Conservation (phyloP, 2,113 vertebrate genomes). For the Daphoenositta chrysoptera region DNA sequence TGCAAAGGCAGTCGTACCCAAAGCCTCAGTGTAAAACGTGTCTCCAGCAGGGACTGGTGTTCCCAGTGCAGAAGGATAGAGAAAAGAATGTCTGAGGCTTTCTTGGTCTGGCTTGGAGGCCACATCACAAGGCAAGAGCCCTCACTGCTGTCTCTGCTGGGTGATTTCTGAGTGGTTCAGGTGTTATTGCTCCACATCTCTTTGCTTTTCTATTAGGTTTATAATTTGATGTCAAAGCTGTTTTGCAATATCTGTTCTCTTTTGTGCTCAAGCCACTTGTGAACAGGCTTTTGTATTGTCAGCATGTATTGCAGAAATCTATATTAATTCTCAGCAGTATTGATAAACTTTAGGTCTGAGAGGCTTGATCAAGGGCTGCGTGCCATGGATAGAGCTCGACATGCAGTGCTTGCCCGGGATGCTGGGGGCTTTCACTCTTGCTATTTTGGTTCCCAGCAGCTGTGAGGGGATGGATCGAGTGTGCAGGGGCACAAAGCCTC, state of each 20-base stretch:
- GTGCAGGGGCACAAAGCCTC: not conserved
- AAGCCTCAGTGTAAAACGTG: rapidly evolving
- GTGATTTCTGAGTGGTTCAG: not conserved
- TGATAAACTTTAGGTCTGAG: not conserved
- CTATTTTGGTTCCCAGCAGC: not conserved
- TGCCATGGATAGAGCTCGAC: not conserved
- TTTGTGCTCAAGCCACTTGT: not conserved
- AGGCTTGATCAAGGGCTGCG: not conserved
- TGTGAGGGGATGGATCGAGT: not conserved
- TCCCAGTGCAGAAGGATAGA: not conserved
- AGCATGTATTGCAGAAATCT: not conserved
- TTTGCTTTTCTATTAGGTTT: not conserved
- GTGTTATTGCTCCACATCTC: not conserved
- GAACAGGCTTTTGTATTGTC: not conserved
- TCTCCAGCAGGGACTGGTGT: not conserved
- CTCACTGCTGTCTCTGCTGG: not conserved
- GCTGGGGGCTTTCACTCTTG: not conserved
- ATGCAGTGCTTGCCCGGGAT: not conserved
- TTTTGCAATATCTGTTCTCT: not conserved
- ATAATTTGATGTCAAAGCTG: not conserved
- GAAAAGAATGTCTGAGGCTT: not conserved
- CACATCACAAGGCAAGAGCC: not conserved
- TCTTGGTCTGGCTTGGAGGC: not conserved
- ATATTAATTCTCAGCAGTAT: not conserved
- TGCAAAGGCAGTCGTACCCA: not conserved